Base-by-base conservation (phyloP, 2,797 vertebrate genomes). In the Artibeus jamaicensis region DNA sequence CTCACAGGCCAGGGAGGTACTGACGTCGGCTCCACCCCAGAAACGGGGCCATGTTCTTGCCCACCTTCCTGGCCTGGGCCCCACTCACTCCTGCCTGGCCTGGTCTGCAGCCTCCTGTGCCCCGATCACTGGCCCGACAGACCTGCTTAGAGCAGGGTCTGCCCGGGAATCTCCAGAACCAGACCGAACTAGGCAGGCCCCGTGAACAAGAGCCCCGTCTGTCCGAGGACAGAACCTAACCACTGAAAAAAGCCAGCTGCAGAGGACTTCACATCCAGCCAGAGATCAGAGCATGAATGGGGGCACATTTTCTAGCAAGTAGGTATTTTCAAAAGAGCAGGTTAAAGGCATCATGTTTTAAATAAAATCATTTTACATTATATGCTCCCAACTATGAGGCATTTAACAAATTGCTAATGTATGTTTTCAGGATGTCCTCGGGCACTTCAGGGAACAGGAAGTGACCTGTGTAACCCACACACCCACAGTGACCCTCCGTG, bases 401-500 rank as follows among this genome's bases (percentile, higher is more conserved):
- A 0, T 39, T 87, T 34, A 74, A 78, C n/a, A 85, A 86, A 39
- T 0, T n/a, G 82, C 50, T 84, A 73, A 2, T 68, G 26, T 70
- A 11, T 73, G 59, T 93, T 86, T 57, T 32, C 82, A 3, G 87
- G 39, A 86, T 65, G 87, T 96, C 97, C 73, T 71, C 79, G 94
- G 88, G 84, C 39, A 21, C 53, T 62, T 65, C 81, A 55, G 59
- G 70, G 89, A 95, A 84, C 37, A 97, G 97, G 96, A 97, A 97
- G 93, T 97, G 96, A 97, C 97, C 96, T 39, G 10, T 10, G 34
- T 87, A 93, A 96, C 96, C 96, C 39, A 32, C 34, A 55, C 89
- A 55, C 96, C 96, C n/a, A 8, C 16, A 10, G 81, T 6, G 15
- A 97, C 89, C 95, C 93, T 55, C 0, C 34, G 2, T 55, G 76